Conservation (phyloP, 1,140 invertebrate species). For the Meloidogyne chitwoodi region DNA sequence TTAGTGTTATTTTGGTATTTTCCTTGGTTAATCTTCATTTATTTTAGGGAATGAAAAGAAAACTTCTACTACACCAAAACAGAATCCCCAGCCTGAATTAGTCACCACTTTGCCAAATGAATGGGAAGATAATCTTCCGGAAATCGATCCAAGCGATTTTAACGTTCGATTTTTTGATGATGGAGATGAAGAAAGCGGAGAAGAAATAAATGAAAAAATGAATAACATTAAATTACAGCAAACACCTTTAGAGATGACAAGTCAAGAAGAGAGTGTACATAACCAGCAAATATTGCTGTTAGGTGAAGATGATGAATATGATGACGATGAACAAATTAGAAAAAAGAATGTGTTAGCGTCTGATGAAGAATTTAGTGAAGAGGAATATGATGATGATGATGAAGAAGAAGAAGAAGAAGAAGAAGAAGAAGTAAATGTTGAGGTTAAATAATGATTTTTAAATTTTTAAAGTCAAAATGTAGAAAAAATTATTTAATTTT, state of each 20-base stretch:
- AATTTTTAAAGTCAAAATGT: neutral
- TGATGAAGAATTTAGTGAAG: constrained; percentile 2
- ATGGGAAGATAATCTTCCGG: neutral
- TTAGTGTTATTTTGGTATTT: too few relatives aligned
- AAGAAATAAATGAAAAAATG: neutral
- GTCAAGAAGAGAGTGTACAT: neutral
- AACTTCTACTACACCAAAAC: neutral
- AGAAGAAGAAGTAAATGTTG: neutral
- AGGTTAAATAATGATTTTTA: neutral
- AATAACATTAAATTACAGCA: neutral
- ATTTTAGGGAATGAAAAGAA: neutral
- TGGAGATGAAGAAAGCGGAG: neutral
- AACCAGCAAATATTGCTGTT: neutral
- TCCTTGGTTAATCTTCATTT: too few relatives aligned
- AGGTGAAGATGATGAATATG: neutral
- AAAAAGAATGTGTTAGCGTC: neutral
- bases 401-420: constrained; percentile 12
- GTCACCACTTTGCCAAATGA: neutral
- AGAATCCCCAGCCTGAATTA: neutral
- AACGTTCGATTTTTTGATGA: constrained; percentile 25
- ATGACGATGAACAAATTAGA: neutral
- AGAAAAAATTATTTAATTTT: too few relatives aligned
- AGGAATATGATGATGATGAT: neutral
- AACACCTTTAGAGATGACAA: neutral
- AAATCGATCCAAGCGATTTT: constrained; percentile 3